phyloP scores from a whole-genome alignment of 2,797 vertebrate species.

The Urosaurus nigricauda region DNA sequence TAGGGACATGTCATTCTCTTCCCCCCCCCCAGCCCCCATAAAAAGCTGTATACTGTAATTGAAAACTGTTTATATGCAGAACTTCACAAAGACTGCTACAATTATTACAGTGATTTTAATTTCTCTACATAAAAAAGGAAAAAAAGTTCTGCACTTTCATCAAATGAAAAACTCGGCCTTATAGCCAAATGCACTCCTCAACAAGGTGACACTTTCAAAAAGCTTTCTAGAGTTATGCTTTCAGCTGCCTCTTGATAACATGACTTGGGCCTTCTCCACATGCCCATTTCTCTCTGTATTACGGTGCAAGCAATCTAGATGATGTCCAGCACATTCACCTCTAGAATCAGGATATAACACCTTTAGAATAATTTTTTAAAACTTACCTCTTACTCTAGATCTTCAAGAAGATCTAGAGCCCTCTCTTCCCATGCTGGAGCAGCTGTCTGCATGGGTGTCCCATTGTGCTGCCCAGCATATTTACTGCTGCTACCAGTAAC shows the following conservation, averaged over 20 bases:
- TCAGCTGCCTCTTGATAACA: neutral
- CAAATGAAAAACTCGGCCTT: constrained; percentile 29
- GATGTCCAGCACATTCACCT: too few species aligned
- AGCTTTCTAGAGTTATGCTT: constrained; percentile 3
- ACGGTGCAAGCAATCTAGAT: too few species aligned
- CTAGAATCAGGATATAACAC: too few species aligned
- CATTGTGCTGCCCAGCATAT: too few species aligned
- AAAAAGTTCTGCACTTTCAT: constrained; percentile 16
- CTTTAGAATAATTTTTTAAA: too few species aligned
- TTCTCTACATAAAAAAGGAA: constrained; percentile 19
- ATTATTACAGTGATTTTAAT: constrained; percentile 54
- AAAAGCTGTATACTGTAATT: constrained; percentile 38
- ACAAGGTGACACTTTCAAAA: constrained; percentile 36
- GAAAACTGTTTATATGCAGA: constrained; percentile 37
- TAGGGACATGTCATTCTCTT: constrained; percentile 28
- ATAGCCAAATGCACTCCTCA: neutral
- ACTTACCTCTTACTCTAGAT: too few species aligned
- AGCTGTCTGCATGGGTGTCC: too few species aligned
- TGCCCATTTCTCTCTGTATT: too few species aligned
- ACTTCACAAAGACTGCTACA: constrained; percentile 47
- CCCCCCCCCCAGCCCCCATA: neutral
- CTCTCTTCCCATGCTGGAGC: too few species aligned
- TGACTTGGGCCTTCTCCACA: neutral
- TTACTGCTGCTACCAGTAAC: too few species aligned
- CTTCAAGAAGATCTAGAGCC: too few species aligned